phyloP scores from a whole-genome alignment of 1,140 invertebrate species.

The Drosophila rhopaloa region DNA sequence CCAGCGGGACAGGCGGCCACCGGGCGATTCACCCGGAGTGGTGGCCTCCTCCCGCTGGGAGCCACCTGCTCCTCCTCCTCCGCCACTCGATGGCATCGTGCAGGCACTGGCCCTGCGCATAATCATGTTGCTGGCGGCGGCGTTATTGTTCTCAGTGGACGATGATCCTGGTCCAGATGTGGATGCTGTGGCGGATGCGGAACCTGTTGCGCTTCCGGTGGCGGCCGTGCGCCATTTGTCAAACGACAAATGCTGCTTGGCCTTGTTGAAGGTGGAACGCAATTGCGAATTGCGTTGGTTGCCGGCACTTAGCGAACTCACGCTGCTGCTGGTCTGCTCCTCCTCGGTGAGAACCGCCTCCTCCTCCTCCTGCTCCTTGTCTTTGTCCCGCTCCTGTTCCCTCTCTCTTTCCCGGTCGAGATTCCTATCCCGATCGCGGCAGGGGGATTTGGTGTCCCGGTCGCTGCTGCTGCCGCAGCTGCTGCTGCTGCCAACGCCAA shows the following conservation, averaged over 20 bases:
- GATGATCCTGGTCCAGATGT: constrained; percentile 19
- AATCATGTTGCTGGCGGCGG: constrained; percentile 60
- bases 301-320: constrained; percentile 77
- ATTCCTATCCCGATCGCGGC: constrained; percentile 24
- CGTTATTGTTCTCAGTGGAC: constrained; percentile 56
- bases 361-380: constrained; percentile 31
- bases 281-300: constrained; percentile 84
- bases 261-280: constrained; percentile 83
- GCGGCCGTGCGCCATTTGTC: constrained; percentile 84
- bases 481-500: constrained; percentile 54
- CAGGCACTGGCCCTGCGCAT: constrained; percentile 73
- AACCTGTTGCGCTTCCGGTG: constrained; percentile 63
- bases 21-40: constrained; percentile 87
- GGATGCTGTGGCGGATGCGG: constrained; percentile 52
- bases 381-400: constrained; percentile 22
- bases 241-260: constrained; percentile 84
- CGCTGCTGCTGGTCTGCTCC: constrained; percentile 79
- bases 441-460: constrained; percentile 61
- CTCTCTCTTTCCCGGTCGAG: neutral
- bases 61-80: constrained; percentile 63
- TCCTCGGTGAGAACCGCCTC: constrained; percentile 69
- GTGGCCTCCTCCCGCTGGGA: constrained; percentile 71
- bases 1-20: constrained; percentile 91
- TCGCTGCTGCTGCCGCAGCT: constrained; percentile 64
- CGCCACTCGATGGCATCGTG: constrained; percentile 84